A percentile compares a stretch with the other conserved stretches of the same genome.
Conservation (phyloP, 2,888 invertebrate species). For the Macaria notata region DNA sequence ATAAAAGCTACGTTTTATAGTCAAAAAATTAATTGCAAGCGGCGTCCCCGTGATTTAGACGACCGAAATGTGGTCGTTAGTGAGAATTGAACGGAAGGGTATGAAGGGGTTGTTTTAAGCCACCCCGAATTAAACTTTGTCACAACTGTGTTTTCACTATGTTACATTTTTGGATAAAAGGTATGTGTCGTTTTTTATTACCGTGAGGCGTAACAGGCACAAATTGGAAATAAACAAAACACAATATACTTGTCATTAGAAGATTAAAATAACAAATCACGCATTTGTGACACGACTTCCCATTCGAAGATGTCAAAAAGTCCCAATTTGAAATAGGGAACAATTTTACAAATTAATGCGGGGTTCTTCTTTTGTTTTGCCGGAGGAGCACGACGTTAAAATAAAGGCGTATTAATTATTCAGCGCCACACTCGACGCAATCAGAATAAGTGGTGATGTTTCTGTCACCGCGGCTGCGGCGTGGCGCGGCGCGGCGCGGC, state of each 20-base stretch:
- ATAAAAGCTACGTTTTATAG: constrained; percentile 51
- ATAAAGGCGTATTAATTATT: constrained; percentile 81
- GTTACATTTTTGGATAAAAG: neutral
- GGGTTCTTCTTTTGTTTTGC: constrained; percentile 67
- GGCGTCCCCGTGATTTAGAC: constrained; percentile 70
- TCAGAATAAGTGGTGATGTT: constrained; percentile 82
- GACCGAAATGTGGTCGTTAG: constrained; percentile 75
- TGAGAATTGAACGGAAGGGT: constrained; percentile 71
- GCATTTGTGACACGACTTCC: constrained; percentile 17
- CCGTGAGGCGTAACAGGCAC: neutral
- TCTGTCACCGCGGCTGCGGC: constrained; percentile 70
- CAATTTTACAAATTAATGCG: constrained; percentile 62
- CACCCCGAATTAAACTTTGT: constrained; percentile 69
- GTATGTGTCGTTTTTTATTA: neutral
- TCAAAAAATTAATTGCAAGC: constrained; percentile 75
- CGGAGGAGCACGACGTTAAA: constrained; percentile 61
- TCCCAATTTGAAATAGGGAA: constrained; percentile 50
- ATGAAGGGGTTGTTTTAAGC: constrained; percentile 46
- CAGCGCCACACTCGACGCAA: constrained; percentile 81
- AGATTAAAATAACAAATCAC: constrained; percentile 22
- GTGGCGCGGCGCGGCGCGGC: constrained; percentile 35
- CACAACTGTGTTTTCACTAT: constrained; percentile 31
- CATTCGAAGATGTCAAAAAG: constrained; percentile 38
- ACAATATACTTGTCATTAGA: constrained; percentile 15
- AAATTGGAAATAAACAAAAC: neutral